A percentile compares a stretch with the other conserved stretches of the same genome.
These are phyloP conservation scores for Onthophagus sagittarius DNA, from an alignment of 2,888 invertebrate genomes.

Conservation along the genomic window DNA sequence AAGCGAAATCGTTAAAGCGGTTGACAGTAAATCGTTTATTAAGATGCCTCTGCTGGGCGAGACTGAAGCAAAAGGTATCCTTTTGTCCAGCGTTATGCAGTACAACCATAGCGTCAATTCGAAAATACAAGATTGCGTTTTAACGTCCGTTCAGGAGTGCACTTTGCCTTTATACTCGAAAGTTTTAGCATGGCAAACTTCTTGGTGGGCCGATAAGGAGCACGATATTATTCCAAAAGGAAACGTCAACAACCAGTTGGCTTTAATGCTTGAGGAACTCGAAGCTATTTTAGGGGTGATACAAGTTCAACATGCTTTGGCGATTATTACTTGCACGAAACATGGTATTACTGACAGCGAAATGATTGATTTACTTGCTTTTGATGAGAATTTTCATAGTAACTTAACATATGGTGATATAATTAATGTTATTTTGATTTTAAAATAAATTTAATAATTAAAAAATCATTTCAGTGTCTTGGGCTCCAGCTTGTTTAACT, in stretches of 20 bases:
- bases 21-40: conserved; percentile 41
- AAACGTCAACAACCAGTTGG: conserved; percentile 60
- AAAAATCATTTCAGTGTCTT: conserved; percentile 52
- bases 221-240: conserved; percentile 55
- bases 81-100: conserved; percentile 55
- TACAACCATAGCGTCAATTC: conserved; percentile 61
- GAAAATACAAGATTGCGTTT: conserved; percentile 55
- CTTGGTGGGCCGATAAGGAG: conserved; percentile 57
- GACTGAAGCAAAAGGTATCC: conserved; percentile 52
- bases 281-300: conserved; percentile 65
- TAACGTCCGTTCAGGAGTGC: conserved; percentile 60
- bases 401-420: conserved; percentile 58
- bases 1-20: conserved; percentile 42
- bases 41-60: conserved; percentile 53
- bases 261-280: conserved; percentile 63
- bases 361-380: conserved; percentile 67
- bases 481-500: conserved; percentile 67
- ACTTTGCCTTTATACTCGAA: conserved; percentile 68
- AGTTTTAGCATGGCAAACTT: conserved; percentile 58
- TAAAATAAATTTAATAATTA: neutral
- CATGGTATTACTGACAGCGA: conserved; percentile 80
- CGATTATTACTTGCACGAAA: conserved; percentile 69
- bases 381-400: conserved; percentile 61
- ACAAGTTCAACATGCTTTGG: conserved; percentile 63
- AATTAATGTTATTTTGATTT: neutral